Percentiles rank a stretch among this genome's conserved stretches.
These are phyloP conservation scores for Vombatus ursinus DNA, from an alignment of 2,113 vertebrate genomes.

Conservation along the genomic window DNA sequence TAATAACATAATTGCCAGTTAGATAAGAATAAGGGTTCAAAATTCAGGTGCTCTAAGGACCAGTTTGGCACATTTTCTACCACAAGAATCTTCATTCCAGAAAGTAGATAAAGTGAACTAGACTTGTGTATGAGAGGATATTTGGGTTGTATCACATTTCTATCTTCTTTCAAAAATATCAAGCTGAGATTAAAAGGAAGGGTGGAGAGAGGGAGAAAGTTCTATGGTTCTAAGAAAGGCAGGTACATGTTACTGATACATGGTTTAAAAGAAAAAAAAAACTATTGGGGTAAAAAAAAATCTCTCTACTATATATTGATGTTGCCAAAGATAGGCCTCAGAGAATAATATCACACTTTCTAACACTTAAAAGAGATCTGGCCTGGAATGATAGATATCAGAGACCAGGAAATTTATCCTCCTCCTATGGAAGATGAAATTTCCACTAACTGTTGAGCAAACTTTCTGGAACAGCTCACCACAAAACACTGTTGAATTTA, in stretches of 20 bases:
- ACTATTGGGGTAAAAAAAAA: not conserved
- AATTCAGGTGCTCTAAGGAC: not conserved
- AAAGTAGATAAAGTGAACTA: not conserved
- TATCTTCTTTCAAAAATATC: not conserved
- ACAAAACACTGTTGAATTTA: not conserved
- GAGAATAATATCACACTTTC: not conserved
- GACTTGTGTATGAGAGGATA: not conserved
- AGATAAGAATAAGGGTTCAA: not conserved
- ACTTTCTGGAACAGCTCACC: not conserved
- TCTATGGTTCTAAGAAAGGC: not conserved
- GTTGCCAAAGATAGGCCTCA: not conserved
- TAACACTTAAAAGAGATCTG: not conserved
- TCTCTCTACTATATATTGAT: not conserved
- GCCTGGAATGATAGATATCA: not conserved
- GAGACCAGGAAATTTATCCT: not conserved
- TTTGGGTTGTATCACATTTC: not conserved
- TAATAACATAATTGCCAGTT: not conserved
- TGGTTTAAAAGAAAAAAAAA: not conserved
- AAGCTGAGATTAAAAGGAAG: not conserved
- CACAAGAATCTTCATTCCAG: not conserved
- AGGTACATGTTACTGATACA: not conserved
- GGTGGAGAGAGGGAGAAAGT: not conserved
- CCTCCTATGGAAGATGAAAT: not conserved
- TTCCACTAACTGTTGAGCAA: conserved; percentile 16
- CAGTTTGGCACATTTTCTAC: not conserved